Conservation (phyloP, 2,113 vertebrate species). For the Ammospiza nelsoni region DNA sequence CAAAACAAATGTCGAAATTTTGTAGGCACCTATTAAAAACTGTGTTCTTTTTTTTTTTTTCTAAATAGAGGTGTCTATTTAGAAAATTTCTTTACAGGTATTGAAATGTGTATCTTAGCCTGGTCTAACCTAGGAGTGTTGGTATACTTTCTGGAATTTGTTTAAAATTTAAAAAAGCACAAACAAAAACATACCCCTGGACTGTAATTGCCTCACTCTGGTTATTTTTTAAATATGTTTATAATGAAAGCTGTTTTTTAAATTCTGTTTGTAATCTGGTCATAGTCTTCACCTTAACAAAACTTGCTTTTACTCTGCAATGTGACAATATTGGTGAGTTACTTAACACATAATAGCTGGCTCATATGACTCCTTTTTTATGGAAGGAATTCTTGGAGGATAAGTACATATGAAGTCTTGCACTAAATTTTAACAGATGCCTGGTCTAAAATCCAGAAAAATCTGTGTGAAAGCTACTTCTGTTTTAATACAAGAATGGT, state of each 20-base stretch:
- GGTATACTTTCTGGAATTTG: constrained; percentile 39
- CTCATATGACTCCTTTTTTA: accelerated
- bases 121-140: neutral
- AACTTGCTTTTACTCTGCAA: neutral
- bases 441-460: neutral
- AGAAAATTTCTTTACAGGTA: neutral
- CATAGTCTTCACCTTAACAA: neutral
- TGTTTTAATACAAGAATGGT: neutral
- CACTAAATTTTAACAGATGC: neutral
- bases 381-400: neutral
- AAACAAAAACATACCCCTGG: neutral
- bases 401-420: neutral
- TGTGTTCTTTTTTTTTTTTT: neutral
- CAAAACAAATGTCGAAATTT: constrained; percentile 26
- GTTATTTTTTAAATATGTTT: neutral
- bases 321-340: neutral
- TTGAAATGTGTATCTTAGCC: neutral
- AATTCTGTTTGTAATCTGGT: neutral
- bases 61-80: neutral
- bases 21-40: constrained; percentile 6
- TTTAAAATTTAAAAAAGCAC: constrained; percentile 43
- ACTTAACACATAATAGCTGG: neutral
- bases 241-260: neutral
- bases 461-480: neutral
- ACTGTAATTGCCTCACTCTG: neutral